Percentiles rank a stretch among this genome's conserved stretches.
phyloP scores from a whole-genome alignment of 2,113 vertebrate genomes.

The Neogobius melanostomus region DNA sequence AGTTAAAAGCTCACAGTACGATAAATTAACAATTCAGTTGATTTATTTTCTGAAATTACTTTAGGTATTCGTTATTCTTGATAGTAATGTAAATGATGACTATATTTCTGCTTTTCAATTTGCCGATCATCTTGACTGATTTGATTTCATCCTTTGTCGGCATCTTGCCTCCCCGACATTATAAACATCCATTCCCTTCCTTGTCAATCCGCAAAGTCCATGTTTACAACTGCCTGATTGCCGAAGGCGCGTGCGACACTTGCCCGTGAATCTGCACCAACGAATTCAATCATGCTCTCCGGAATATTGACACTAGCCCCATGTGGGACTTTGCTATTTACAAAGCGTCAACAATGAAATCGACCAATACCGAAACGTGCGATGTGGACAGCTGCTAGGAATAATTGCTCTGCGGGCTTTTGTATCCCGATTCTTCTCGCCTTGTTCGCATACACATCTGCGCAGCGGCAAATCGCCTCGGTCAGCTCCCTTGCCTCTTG shows the following conservation, averaged over 20 bases:
- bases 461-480: not conserved
- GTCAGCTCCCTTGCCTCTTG: not conserved
- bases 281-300: conserved; percentile 39
- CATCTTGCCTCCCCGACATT: not conserved
- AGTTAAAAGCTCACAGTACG: no score
- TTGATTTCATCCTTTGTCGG: no score
- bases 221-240: conserved; percentile 13
- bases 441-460: not conserved
- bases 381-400: conserved; percentile 16
- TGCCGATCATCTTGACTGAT: no score
- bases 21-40: no score
- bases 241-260: conserved; percentile 10
- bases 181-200: not conserved
- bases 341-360: conserved; percentile 40
- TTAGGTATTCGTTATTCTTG: no score
- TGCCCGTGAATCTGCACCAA: conserved; percentile 24
- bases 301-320: conserved; percentile 31
- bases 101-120: no score
- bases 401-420: conserved; percentile 24
- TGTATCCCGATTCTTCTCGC: conserved; percentile 15
- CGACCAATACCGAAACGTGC: conserved; percentile 35
- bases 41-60: no score
- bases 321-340: conserved; percentile 33
- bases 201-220: not conserved
- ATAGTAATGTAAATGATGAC: no score